Conservation (phyloP, 2,888 invertebrate species). For the Scrobipalpa atriplicella region DNA sequence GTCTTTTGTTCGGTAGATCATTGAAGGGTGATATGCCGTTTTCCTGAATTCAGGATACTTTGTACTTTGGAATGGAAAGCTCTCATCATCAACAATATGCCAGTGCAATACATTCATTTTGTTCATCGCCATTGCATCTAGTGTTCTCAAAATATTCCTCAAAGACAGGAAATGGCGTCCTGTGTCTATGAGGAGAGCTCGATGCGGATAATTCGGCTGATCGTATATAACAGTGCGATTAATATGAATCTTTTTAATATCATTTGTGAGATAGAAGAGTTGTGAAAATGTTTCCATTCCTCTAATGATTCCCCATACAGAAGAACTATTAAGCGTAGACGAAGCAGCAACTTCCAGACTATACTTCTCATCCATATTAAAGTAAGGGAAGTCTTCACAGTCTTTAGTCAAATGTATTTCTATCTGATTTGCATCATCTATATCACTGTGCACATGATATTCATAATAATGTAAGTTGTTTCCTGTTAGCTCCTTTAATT, state of each 20-base stretch:
- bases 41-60: slow-evolving; percentile 90
- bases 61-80: slow-evolving; percentile 93
- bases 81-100: slow-evolving; percentile 97
- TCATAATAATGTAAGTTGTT: not conserved
- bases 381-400: slow-evolving; percentile 10
- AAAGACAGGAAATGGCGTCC: slow-evolving; percentile 92
- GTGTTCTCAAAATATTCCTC: slow-evolving; percentile 82
- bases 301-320: slow-evolving; percentile 89
- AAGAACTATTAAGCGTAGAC: slow-evolving; percentile 37
- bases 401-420: not conserved
- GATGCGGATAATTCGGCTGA: slow-evolving; percentile 89
- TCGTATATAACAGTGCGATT: slow-evolving; percentile 88
- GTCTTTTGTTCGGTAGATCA: slow-evolving; percentile 82
- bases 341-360: slow-evolving; percentile 14
- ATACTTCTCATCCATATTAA: slow-evolving; percentile 32
- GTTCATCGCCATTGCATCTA: slow-evolving; percentile 95
- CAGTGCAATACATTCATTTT: slow-evolving; percentile 97
- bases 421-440: not conserved
- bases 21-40: slow-evolving; percentile 83
- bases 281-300: slow-evolving; percentile 93
- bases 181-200: slow-evolving; percentile 94
- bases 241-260: slow-evolving; percentile 83
- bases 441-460: not conserved
- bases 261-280: slow-evolving; percentile 66
- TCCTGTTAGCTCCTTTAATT: not conserved